Evolutionary conservation across 2,113 vertebrate species (phyloP).

Genomic region (Fukomys damarensis): DNA sequence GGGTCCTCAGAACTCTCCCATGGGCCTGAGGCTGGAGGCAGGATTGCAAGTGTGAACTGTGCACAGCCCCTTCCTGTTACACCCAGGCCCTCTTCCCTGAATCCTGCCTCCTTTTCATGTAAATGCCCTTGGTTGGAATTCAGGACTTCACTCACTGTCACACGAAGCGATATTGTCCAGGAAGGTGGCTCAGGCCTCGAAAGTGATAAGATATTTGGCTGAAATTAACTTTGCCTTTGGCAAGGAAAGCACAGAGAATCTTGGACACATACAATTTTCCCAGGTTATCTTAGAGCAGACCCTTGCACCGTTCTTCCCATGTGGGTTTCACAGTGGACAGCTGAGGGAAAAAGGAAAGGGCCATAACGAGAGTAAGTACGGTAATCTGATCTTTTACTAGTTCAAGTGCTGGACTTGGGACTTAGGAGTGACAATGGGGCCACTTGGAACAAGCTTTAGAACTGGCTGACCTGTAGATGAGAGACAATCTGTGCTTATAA

Average conservation of each 20-base stretch:
- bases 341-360: not conserved
- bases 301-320: not conserved
- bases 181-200: not conserved
- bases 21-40: not conserved
- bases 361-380: constrained; percentile 65
- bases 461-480: constrained; percentile 35
- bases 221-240: not conserved
- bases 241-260: not conserved
- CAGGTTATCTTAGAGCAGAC: not conserved
- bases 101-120: not conserved
- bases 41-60: not conserved
- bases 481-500: not conserved
- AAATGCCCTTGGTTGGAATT: not conserved
- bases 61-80: not conserved
- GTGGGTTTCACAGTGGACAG: not conserved
- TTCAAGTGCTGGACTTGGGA: constrained; percentile 77
- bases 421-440: constrained; percentile 70
- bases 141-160: not conserved
- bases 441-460: not conserved
- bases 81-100: no score
- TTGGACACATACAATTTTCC: not conserved
- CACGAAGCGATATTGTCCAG: not conserved
- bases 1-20: not conserved
- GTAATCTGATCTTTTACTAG: constrained; percentile 61
- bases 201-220: not conserved